Percentiles rank a stretch among this genome's conserved stretches.
These are phyloP conservation scores for Myiagra hebetior DNA, from an alignment of 2,113 vertebrate genomes.

Conservation along the genomic window DNA sequence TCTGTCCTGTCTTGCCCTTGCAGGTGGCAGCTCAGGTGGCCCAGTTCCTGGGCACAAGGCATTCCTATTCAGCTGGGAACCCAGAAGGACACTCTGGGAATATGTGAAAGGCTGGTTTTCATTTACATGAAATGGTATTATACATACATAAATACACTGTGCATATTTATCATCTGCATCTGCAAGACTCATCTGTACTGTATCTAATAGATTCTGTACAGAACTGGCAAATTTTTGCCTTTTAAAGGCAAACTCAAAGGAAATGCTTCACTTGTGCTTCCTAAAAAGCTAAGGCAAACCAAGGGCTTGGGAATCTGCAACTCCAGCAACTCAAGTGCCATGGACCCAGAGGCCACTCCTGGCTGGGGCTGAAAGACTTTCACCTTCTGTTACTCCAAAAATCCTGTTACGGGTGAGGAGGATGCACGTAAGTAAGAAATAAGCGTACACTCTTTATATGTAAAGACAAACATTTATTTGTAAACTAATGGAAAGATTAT, in stretches of 20 bases:
- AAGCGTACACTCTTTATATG: neutral
- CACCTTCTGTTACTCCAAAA: neutral
- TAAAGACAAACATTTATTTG: neutral
- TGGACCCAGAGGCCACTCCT: neutral
- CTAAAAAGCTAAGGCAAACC: neutral
- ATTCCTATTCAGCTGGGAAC: neutral
- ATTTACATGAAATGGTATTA: neutral
- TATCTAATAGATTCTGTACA: neutral
- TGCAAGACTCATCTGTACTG: neutral
- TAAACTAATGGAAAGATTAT: neutral
- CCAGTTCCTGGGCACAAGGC: neutral
- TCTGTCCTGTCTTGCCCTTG: neutral
- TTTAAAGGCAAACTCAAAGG: neutral
- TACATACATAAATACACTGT: neutral
- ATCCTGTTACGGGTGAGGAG: neutral
- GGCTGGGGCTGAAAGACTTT: neutral
- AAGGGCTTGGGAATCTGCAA: neutral
- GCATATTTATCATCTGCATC: neutral
- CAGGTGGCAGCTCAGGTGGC: constrained; percentile 9
- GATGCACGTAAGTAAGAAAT: neutral
- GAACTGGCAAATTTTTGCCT: neutral
- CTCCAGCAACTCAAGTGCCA: neutral
- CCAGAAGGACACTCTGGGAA: neutral
- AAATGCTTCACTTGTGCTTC: neutral
- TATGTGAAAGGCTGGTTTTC: neutral